Evolutionary conservation across 2,113 vertebrate species (phyloP).

Genomic region (Brienomyrus brachyistius): DNA sequence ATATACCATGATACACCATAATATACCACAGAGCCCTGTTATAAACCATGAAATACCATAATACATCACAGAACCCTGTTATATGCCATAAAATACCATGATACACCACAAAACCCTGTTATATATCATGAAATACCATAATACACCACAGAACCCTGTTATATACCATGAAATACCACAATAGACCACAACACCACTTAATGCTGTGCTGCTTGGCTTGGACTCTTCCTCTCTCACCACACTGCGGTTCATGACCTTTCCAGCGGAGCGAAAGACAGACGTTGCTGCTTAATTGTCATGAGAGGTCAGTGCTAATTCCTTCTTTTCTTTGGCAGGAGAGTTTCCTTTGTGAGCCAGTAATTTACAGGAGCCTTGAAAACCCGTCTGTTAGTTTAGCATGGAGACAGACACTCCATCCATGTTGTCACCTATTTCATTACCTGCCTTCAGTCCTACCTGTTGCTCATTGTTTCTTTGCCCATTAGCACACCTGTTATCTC

Average conservation of each 20-base stretch:
- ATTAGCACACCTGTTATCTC: background rate
- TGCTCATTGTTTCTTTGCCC: background rate
- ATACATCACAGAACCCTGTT: background rate
- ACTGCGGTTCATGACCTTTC: background rate
- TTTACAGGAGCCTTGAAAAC: background rate
- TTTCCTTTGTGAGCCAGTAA: background rate
- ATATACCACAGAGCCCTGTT: background rate
- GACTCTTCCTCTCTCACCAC: background rate
- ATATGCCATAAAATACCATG: background rate
- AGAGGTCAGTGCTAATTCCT: constrained; percentile 14
- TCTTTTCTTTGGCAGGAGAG: background rate
- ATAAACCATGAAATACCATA: too few species aligned
- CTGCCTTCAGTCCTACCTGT: background rate
- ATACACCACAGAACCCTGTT: too few species aligned
- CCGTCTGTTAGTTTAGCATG: background rate
- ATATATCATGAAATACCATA: background rate
- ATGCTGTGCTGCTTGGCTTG: background rate
- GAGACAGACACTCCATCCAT: background rate
- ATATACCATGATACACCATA: too few species aligned
- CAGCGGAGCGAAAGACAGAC: background rate
- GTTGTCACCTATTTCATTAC: background rate
- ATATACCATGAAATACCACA: background rate
- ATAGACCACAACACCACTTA: background rate
- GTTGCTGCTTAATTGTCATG: background rate
- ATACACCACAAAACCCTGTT: too few species aligned